Evolutionary conservation across 2,888 invertebrate species (phyloP), one percentile per base, ranked within the genome.

Genomic region (Ephialtes manifestator): DNA sequence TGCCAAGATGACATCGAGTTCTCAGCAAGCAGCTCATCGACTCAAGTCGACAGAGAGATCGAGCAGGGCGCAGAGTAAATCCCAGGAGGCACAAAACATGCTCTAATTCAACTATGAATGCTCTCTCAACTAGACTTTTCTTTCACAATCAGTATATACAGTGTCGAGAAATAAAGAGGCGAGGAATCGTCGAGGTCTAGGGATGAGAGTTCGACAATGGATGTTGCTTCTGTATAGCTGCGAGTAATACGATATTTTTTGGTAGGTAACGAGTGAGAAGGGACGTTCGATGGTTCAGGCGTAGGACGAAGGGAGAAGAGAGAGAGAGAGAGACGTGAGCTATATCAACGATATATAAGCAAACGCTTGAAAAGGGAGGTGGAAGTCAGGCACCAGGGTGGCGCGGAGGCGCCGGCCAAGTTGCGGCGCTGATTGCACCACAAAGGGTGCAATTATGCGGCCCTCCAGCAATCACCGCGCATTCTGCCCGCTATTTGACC

Each of bases 401-500:
- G 81, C 74, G 78, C 67, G 55, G 87, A 90, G 91, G 90, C 91
- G 91, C 90, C 91, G 89, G 90, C 88, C 92, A 93, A 94, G 93
- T 94, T 93, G 94, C 91, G 93, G 92, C 92, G 93, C 92, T 94
- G 94, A 94, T 94, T 94, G 94, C 94, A 93, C 94, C 94, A 94
- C 94, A 94, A 94, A 94, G 94, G 93, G 93, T 93, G 93, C 94
- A 94, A 94, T 94, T 94, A 94, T 94, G 94, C 93, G 93, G 93
- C 93, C 93, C 94, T 94, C 92, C 92, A 93, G 94, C 94, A 94
- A 94, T 94, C 94, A 94, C 93, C 92, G 91, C 92, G 93, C 92
- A 94, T 94, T 94, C 94, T 94, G 92, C 92, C 92, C 91, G 90
- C 92, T 89, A 92, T 93, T 93, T 93, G 93, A 93, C 93, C 93